Evolutionary conservation across 2,113 vertebrate species (phyloP).

Genomic region (Aplodontia rufa): DNA sequence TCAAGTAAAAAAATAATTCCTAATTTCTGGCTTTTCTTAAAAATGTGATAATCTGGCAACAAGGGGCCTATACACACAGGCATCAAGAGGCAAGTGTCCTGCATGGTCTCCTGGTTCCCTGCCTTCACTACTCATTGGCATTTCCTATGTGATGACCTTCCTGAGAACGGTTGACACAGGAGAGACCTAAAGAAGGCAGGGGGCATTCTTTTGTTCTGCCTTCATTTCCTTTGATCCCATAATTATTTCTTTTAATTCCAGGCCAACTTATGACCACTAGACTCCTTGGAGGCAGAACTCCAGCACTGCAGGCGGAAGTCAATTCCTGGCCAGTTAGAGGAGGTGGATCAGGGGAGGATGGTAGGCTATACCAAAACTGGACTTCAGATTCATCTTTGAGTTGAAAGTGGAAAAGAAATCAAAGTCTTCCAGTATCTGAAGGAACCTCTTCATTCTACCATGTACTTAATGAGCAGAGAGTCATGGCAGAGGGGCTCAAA

Average conservation of each 20-base stretch:
- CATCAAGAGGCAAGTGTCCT: neutral
- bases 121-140: too few species aligned
- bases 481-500: neutral
- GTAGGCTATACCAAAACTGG: neutral
- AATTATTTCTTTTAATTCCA: neutral
- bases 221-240: neutral
- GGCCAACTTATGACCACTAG: neutral
- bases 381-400: neutral
- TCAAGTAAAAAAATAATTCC: neutral
- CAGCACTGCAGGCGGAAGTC: neutral
- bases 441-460: too few species aligned
- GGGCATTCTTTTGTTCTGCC: neutral
- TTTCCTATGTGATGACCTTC: too few species aligned
- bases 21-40: neutral
- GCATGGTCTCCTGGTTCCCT: neutral
- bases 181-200: neutral
- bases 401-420: neutral
- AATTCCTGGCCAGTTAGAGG: neutral
- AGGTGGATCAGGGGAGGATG: neutral
- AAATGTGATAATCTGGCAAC: neutral
- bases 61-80: neutral
- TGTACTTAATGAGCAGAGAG: neutral
- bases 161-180: too few species aligned
- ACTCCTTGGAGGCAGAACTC: neutral
- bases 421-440: neutral